Conservation (phyloP, 2,888 invertebrate genomes). For the Hypomecis punctinalis region DNA sequence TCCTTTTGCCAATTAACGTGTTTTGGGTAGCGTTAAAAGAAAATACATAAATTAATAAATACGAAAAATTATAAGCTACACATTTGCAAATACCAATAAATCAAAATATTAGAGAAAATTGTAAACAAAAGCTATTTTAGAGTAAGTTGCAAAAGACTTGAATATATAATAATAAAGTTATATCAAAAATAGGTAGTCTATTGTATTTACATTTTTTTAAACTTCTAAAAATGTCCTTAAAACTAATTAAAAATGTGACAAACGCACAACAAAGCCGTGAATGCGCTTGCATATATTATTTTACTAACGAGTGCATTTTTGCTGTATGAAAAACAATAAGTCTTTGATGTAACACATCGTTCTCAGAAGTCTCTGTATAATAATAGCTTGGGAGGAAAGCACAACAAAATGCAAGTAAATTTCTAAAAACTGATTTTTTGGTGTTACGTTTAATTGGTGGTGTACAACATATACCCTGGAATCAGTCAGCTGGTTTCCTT, state of each 20-base stretch:
- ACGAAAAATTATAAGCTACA: constrained; percentile 49
- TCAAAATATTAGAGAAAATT: constrained; percentile 11
- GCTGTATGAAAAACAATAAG: too few species aligned
- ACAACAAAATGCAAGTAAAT: too few species aligned
- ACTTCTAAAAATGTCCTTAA: not conserved
- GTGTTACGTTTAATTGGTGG: too few species aligned
- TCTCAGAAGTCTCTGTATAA: too few species aligned
- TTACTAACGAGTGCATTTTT: too few species aligned
- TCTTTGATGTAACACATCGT: too few species aligned
- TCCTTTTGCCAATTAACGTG: constrained; percentile 86
- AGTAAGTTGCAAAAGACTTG: not conserved
- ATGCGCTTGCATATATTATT: not conserved
- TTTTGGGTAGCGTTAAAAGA: constrained; percentile 81
- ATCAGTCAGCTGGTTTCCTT: too few species aligned
- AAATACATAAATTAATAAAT: constrained; percentile 73
- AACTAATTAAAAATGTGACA: not conserved
- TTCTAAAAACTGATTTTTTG: too few species aligned
- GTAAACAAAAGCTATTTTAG: not conserved
- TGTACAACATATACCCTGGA: too few species aligned
- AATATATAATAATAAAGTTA: too few species aligned
- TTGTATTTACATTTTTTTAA: not conserved
- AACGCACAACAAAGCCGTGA: constrained; percentile 1
- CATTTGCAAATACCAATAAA: constrained; percentile 29
- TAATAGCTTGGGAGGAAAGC: too few species aligned
- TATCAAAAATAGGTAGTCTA: too few species aligned